Percentiles rank a stretch among this genome's conserved stretches.
These are phyloP conservation scores for Sus cebifrons DNA, from an alignment of 2,797 vertebrate genomes.

Conservation along the genomic window DNA sequence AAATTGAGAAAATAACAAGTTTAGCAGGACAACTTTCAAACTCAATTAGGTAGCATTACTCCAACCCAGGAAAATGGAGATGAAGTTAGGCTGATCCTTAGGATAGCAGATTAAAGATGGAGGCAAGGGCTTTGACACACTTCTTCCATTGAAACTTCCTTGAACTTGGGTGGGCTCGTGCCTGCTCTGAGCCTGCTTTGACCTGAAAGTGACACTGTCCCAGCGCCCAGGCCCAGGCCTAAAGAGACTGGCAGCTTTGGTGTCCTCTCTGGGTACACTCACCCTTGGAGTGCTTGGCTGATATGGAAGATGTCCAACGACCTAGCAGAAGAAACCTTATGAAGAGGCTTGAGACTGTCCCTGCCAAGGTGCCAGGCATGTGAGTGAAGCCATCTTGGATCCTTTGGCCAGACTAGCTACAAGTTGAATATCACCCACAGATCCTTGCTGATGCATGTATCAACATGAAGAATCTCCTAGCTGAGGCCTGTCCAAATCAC, in stretches of 20 bases:
- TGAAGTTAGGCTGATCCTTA: background rate
- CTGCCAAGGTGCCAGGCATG: background rate
- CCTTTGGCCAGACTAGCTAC: background rate
- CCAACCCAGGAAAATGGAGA: background rate
- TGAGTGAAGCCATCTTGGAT: background rate
- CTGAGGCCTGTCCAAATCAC: background rate
- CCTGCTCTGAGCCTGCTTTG: background rate
- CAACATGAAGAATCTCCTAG: background rate
- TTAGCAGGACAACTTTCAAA: background rate
- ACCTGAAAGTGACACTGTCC: background rate
- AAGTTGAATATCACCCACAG: background rate
- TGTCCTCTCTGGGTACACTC: background rate
- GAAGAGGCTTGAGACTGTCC: background rate
- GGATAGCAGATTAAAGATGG: background rate
- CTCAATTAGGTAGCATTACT: background rate
- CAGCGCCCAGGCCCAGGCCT: background rate
- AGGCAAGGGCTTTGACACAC: background rate
- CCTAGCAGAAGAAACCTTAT: background rate
- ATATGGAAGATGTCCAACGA: background rate
- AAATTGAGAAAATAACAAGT: conserved; percentile 52
- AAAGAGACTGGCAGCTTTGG: background rate
- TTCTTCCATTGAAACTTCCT: background rate
- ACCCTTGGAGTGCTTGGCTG: background rate
- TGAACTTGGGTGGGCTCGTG: too few species aligned
- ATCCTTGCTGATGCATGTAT: background rate